Conservation (phyloP, 1,140 invertebrate genomes). For the Drosophila guanche region DNA sequence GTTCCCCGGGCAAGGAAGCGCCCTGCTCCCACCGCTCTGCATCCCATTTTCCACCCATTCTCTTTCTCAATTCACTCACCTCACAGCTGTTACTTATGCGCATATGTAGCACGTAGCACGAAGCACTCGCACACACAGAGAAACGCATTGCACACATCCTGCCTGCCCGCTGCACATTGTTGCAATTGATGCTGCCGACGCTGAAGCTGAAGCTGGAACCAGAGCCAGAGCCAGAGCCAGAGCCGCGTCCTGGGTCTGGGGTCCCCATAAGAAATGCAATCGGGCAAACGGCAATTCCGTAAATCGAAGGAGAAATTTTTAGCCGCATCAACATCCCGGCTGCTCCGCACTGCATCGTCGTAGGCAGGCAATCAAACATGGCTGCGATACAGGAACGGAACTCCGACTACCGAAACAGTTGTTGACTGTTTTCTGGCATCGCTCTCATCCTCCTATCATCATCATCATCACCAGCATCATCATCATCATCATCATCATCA, state of each 20-base stretch:
- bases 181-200: slow-evolving; percentile 9
- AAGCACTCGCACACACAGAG: slow-evolving; percentile 11
- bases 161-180: slow-evolving; percentile 35
- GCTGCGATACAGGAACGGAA: slow-evolving; percentile 25
- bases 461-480: not conserved
- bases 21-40: not conserved
- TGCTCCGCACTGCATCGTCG: slow-evolving; percentile 22
- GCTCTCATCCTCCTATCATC: slow-evolving; percentile 10
- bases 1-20: slow-evolving; percentile 28
- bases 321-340: slow-evolving; percentile 40
- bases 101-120: slow-evolving; percentile 31
- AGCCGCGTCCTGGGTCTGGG: not conserved
- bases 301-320: slow-evolving; percentile 60
- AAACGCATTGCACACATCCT: slow-evolving; percentile 36
- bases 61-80: slow-evolving; percentile 17
- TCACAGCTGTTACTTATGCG: slow-evolving; percentile 53
- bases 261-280: slow-evolving; percentile 62
- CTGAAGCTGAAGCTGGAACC: no score
- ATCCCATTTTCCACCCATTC: not conserved
- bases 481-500: slow-evolving; percentile 19
- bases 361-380: slow-evolving; percentile 60
- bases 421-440: slow-evolving; percentile 53
- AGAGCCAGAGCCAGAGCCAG: no score
- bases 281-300: slow-evolving; percentile 68
- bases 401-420: slow-evolving; percentile 29